Percentiles rank a stretch among this genome's conserved stretches.
Evolutionary conservation across 2,888 invertebrate genomes (phyloP).

Genomic region (Xanthia icteritia): DNA sequence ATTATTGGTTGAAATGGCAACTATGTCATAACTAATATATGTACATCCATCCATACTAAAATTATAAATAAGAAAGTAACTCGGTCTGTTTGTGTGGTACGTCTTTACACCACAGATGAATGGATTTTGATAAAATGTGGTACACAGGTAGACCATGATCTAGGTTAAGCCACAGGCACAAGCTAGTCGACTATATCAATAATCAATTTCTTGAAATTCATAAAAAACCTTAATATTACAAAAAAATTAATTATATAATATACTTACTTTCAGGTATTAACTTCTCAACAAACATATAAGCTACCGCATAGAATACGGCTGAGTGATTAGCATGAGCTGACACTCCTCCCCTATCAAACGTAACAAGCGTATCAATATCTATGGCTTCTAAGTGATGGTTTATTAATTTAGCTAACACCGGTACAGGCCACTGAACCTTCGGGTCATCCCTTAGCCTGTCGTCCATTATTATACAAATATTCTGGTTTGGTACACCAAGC

Average conservation of each 20-base stretch:
- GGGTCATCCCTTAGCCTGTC: constrained; percentile 95
- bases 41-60: background rate
- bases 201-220: background rate
- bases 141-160: background rate
- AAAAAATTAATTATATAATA: background rate
- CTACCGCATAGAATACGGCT: constrained; percentile 95
- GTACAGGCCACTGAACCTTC: constrained; percentile 93
- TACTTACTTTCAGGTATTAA: constrained; percentile 93
- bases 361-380: constrained; percentile 95
- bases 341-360: constrained; percentile 98
- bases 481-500: constrained; percentile 94
- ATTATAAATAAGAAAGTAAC: background rate
- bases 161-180: background rate
- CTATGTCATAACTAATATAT: background rate
- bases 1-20: background rate
- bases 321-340: constrained; percentile 98
- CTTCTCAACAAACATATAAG: constrained; percentile 94
- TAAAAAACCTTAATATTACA: too few relatives aligned
- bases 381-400: constrained; percentile 92
- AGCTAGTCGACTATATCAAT: background rate
- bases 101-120: background rate
- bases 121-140: background rate
- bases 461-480: constrained; percentile 93
- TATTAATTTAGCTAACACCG: constrained; percentile 84
- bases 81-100: background rate